Evolutionary conservation across 2,113 vertebrate species (phyloP).

Genomic region (Oryzias curvinotus): DNA sequence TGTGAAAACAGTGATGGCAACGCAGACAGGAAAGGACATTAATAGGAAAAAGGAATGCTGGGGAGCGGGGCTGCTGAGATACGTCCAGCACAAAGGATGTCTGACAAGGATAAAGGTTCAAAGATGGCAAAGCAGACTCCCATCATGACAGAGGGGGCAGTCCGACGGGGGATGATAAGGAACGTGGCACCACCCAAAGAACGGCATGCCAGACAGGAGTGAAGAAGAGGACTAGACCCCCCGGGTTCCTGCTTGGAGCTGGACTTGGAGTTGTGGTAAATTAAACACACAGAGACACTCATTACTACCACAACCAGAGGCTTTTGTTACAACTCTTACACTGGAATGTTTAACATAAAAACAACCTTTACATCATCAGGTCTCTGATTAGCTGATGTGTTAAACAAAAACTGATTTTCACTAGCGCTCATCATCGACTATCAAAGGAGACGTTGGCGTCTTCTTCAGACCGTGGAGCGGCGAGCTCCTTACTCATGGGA

Average conservation of each 20-base stretch:
- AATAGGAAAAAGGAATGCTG: conserved; percentile 62
- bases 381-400: no score
- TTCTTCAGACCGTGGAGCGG: no score
- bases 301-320: no score
- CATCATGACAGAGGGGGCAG: not conserved
- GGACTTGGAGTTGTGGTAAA: no score
- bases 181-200: not conserved
- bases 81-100: conserved; percentile 24
- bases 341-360: no score
- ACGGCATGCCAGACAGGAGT: not conserved
- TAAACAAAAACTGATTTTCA: no score
- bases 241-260: not conserved
- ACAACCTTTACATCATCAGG: no score
- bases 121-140: not conserved
- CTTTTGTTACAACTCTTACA: no score
- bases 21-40: conserved; percentile 63
- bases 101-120: conserved; percentile 23
- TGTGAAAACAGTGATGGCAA: conserved; percentile 65
- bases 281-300: no score
- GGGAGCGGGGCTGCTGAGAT: not conserved
- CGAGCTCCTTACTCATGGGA: no score
- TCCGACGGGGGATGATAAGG: not conserved
- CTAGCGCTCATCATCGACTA: no score
- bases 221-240: not conserved
- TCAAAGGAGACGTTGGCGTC: no score